Percentiles rank a stretch among this genome's conserved stretches.
These are phyloP conservation scores for Holothuria leucospilota DNA, from an alignment of 53 echinoderm and acorn worm genomes.

Conservation along the genomic window DNA sequence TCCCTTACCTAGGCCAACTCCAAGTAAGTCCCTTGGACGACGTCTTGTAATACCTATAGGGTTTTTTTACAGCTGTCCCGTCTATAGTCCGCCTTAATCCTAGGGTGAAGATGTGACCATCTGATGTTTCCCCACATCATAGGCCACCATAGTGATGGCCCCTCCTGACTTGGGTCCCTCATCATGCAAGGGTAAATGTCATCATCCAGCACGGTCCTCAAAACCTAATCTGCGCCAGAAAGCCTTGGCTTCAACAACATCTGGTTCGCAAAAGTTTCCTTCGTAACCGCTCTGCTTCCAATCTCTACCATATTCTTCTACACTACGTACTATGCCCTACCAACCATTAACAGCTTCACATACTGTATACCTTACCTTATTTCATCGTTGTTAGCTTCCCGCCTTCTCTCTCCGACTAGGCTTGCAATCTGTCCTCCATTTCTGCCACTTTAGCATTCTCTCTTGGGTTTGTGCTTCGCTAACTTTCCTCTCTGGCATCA, in stretches of 20 bases:
- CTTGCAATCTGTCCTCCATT: slow-evolving; percentile 31
- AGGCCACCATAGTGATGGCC: too few relatives aligned
- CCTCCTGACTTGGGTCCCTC: slow-evolving; percentile 61
- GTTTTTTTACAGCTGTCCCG: slow-evolving; percentile 29
- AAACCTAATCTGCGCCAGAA: slow-evolving; percentile 49
- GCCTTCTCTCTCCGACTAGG: neutral
- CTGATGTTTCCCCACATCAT: too few relatives aligned
- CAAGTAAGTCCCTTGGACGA: too few relatives aligned
- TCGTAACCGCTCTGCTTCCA: too few relatives aligned
- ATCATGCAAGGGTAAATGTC: slow-evolving; percentile 27
- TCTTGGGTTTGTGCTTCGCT: neutral
- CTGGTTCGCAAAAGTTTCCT: too few relatives aligned
- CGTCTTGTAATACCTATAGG: too few relatives aligned
- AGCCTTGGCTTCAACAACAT: slow-evolving; percentile 67
- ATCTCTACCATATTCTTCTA: slow-evolving; percentile 50
- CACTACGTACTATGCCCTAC: slow-evolving; percentile 52
- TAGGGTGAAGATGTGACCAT: slow-evolving; percentile 56
- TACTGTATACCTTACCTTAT: slow-evolving; percentile 59
- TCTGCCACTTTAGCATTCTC: neutral
- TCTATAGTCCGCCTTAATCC: slow-evolving; percentile 58
- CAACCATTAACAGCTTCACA: slow-evolving; percentile 58
- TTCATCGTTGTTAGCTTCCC: slow-evolving; percentile 35
- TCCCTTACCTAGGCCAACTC: too few relatives aligned
- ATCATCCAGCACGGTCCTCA: too few relatives aligned
- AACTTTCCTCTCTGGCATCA: neutral